phyloP scores from a whole-genome alignment of 2,113 vertebrate genomes.

The Triplophysa tibetana region DNA sequence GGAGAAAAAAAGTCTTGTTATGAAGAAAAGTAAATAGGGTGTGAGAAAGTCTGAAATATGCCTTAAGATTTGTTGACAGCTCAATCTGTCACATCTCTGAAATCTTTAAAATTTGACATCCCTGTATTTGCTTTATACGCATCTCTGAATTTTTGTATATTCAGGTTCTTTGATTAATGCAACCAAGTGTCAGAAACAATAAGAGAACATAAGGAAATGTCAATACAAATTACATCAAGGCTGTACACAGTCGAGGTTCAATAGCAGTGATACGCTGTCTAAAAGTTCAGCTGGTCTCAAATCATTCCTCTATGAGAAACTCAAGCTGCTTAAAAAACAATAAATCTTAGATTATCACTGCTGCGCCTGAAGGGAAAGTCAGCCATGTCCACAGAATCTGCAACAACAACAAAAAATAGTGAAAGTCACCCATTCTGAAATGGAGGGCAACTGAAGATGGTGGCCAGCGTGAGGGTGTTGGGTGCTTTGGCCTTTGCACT shows the following conservation, averaged over 20 bases:
- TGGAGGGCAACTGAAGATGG: conserved; percentile 45
- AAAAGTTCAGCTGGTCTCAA: background rate
- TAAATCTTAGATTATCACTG: background rate
- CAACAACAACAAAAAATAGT: conserved; percentile 19
- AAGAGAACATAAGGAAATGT: too few species aligned
- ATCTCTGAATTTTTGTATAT: background rate
- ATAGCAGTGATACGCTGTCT: background rate
- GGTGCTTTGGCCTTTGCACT: conserved; percentile 71
- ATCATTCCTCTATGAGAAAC: background rate
- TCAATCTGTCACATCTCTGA: background rate
- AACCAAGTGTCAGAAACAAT: too few species aligned
- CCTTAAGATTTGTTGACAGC: too few species aligned
- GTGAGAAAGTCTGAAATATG: too few species aligned
- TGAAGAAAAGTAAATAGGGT: too few species aligned
- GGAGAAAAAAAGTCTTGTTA: too few species aligned
- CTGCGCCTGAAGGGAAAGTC: conserved; percentile 1
- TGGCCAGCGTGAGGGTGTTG: conserved; percentile 64
- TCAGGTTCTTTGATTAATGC: background rate
- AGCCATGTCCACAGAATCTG: conserved; percentile 16
- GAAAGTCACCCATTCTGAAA: conserved; percentile 37
- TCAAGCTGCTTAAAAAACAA: conserved; percentile 3
- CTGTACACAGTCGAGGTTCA: background rate
- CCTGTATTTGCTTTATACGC: background rate
- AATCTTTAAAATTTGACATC: background rate
- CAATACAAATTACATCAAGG: background rate